Evolutionary conservation across 2,888 invertebrate species (phyloP).

Genomic region (Plebejus argus): DNA sequence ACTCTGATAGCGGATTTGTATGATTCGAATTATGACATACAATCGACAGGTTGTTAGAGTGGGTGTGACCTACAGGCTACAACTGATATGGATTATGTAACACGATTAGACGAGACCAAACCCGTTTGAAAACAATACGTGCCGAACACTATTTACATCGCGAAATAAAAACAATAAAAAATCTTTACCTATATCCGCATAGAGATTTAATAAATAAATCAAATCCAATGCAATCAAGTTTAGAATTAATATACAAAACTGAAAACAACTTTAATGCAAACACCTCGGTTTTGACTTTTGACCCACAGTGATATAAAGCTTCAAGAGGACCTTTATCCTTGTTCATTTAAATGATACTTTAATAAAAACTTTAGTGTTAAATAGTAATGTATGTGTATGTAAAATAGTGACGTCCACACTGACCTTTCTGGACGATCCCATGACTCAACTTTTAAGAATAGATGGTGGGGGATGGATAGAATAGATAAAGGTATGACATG

Average conservation of each 20-base stretch:
- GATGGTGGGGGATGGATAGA: too few relatives aligned
- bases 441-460: not conserved
- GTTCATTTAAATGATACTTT: not conserved
- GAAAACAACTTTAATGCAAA: not conserved
- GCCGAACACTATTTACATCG: not conserved
- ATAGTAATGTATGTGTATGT: too few relatives aligned
- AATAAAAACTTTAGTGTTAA: not conserved
- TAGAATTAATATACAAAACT: not conserved
- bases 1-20: not conserved
- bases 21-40: not conserved
- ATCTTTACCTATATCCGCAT: constrained; percentile 12
- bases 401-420: constrained; percentile 33
- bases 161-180: not conserved
- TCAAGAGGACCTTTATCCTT: not conserved
- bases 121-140: not conserved
- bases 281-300: not conserved
- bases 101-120: constrained; percentile 12
- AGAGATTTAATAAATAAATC: not conserved
- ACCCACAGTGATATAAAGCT: not conserved
- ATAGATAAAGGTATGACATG: too few relatives aligned
- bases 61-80: constrained; percentile 16
- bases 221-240: constrained; percentile 1
- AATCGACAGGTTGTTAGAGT: constrained; percentile 4
- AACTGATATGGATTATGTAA: constrained; percentile 12
- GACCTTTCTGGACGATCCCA: not conserved